Evolutionary conservation across 1,140 invertebrate species (phyloP), one percentile per base, ranked within the genome.

Genomic region (Drosophila nasuta): DNA sequence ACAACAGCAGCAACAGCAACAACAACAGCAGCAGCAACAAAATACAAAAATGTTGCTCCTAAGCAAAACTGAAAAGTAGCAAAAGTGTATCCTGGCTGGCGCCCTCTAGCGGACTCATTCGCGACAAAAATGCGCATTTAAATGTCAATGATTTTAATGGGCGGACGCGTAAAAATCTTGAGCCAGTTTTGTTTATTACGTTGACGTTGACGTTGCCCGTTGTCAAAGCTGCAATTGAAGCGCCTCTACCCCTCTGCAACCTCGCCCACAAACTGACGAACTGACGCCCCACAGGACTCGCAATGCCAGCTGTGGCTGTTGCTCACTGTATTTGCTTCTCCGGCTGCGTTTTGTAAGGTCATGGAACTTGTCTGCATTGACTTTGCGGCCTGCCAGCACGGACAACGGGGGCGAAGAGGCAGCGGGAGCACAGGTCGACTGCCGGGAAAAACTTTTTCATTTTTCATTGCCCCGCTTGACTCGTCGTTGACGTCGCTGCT

Each of bases 321-420:
- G 64, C 63, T 63, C 51, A 46, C 59, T 73, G 66, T 87, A 51
- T 87, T 75, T 71, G 70, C 77, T 73, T 73, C 75, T 69, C 41
- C 5, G 68, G 65, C 68, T 89, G 76, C 75, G 77, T 88, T 89
- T 89, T 91, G 88, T 91, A 91, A 91, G 88, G 88, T 91, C 88
- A 91, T 91, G 81, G 88, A 91, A 91, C 88, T 91, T 91, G 88
- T 91, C 89, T 91, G 89, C 88, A 76, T 85, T 89, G 81, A 83
- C 81, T 81, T 76, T 85, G 75, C 5, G 58, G 51, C 35, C 20
- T 20, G 65, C 7, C 35, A 30, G 25, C 11, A 3, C 10, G 43
- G 46, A 28, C 11, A 5, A 54, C 7, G 8, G 2, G n/a, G 8
- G 28, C 20, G 33, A 7, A 38, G 52, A 11, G 52, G 33, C 33